phyloP scores from a whole-genome alignment of 1,140 invertebrate genomes.

The Heliconius eleuchia region DNA sequence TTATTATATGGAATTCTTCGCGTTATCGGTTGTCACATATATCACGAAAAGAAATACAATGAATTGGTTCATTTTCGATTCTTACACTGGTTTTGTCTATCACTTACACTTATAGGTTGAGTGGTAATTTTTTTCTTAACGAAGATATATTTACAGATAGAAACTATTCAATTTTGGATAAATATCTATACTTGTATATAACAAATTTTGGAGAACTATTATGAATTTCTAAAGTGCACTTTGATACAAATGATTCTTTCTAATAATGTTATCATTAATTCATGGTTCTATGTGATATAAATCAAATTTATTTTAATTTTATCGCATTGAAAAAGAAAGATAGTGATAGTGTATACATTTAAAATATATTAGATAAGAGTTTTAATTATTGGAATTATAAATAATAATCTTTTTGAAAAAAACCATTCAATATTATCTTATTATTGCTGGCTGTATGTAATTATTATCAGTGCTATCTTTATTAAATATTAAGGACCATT shows the following conservation, averaged over 20 bases:
- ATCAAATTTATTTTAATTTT: not conserved
- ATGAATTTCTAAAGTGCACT: not conserved
- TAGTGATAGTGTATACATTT: not conserved
- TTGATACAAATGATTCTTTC: not conserved
- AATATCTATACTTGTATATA: not conserved
- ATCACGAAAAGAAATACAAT: no score
- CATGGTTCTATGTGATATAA: not conserved
- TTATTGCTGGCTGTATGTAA: not conserved
- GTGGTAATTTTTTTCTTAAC: no score
- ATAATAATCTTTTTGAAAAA: not conserved
- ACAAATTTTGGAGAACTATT: not conserved
- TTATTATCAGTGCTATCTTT: conserved; percentile 24
- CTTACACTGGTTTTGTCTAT: not conserved
- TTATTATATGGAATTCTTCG: not conserved
- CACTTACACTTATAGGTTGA: no score
- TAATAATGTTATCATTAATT: not conserved
- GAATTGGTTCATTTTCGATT: not conserved
- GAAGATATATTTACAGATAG: no score
- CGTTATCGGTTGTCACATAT: no score
- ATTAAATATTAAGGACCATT: conserved; percentile 34
- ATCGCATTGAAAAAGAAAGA: not conserved
- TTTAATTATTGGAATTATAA: not conserved
- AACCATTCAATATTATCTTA: not conserved
- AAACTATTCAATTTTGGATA: not conserved
- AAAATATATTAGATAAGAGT: not conserved